Evolutionary conservation across 2,888 invertebrate species (phyloP), one percentile per base, ranked within the genome.

Genomic region (Orchesellides sinensis): DNA sequence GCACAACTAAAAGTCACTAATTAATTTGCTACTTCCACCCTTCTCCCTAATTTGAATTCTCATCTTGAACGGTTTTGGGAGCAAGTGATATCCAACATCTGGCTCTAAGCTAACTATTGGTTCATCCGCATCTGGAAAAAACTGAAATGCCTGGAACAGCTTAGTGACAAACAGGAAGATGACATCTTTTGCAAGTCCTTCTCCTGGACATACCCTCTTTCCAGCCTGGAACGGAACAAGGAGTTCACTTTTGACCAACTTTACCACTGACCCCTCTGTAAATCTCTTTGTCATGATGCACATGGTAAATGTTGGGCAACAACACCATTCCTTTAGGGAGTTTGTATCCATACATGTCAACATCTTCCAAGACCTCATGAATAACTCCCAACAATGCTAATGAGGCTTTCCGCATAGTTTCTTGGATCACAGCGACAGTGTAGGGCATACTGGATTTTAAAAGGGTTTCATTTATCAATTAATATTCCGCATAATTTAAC

Each of bases 101-200:
- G 19, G 17, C 10, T 17, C 21, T 17, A 52, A 52, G 19, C 19
- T 17, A 1, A 19, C 17, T 10, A 17, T 21, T 12, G 52, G 52
- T n/a, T 17, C 1, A 17, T 10, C 17, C 8, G 52, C 17, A 14
- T 61, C 61, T 4, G 29, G 19, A 61, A 35, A 32, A 32, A 81
- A 29, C 5, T 65, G 14, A 21, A 75, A 70, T 29, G 35, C 35
- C 35, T 84, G 84, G 29, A 84, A 75, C 1, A 84, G 17, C 12
- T 69, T 74, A 5, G 81, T 69, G 4, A 61, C 47, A 49, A 82
- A 75, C 14, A 84, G 35, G 69, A 84, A 84, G 2, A 84, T 35
- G n/a, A 49, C 47, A 25, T 75, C 73, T 32, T 59, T 54, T 6
- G 84, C 80, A 4, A 84, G 12, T 17, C 59, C 40, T 40, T 81